Evolutionary conservation across 2,113 vertebrate genomes (phyloP), one percentile per base, ranked within the genome.

Genomic region (Ageneiosus marmoratus): DNA sequence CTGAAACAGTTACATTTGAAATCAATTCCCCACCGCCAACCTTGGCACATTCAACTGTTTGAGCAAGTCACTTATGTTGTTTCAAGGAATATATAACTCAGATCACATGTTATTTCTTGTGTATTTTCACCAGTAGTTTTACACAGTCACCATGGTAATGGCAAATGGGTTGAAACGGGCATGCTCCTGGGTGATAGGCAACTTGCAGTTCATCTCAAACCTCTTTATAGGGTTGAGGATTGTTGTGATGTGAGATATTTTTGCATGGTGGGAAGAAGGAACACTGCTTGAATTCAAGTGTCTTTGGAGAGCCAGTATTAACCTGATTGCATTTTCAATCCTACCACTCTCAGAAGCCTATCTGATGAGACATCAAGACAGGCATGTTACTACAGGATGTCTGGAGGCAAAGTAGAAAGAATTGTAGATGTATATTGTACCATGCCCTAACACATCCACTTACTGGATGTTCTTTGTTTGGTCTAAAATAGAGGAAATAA

Each of bases 291-390:
- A 69, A 41, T 50, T 51, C 53, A 2, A 73, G 77, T 46, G 44
- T 16, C 27, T 27, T 7, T 51, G 24, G 37, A 50, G 53, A 56
- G 76, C 13, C 13, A 18, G 16, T 27, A 18, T 72, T 62, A 73
- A 73, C 55, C 65, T 79, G 77, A 84, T 73, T 84, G n/a, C 63
- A 44, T 78, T 83, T 50, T 34, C 50, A 60, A 8, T 77, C 65
- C 72, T n/a, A n/a, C 18, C 12, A 32, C 72, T 65, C 44, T 50
- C 20, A 37, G 51, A 77, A 67, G 16, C 3, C 27, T 27, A 11
- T 34, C 8, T 44, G 62, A 48, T 55, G 11, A n/a, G 51, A 70
- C 34, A 58, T 32, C 7, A 9, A 60, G 34, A 20, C 74, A 56
- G 82, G 27, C 34, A 29, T 83, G 72, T 10, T 44, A 32, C 20